Conservation (phyloP, 2,113 vertebrate genomes). For the Ursus arctos region DNA sequence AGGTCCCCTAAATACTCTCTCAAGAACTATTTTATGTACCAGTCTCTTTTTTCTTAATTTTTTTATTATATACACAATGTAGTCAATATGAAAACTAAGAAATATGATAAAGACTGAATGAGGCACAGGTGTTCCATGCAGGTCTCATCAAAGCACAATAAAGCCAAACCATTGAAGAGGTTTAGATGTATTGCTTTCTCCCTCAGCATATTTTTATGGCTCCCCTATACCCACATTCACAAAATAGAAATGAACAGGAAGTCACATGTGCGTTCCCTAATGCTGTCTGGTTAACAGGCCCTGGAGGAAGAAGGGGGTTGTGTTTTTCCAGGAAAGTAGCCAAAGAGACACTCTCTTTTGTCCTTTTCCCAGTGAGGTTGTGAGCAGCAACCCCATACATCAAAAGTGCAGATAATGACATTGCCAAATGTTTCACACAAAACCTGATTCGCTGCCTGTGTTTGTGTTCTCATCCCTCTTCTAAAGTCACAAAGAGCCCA, state of each 20-base stretch:
- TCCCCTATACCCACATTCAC: not conserved
- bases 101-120: slow-evolving; percentile 48
- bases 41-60: slow-evolving; percentile 21
- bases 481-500: not conserved
- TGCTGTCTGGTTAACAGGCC: not conserved
- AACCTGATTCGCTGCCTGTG: not conserved
- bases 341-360: not conserved
- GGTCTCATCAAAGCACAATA: slow-evolving; percentile 19
- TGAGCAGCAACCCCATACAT: not conserved
- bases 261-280: not conserved
- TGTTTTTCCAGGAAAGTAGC: not conserved
- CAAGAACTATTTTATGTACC: slow-evolving; percentile 15
- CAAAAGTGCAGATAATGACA: not conserved
- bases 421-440: not conserved
- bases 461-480: not conserved
- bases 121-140: slow-evolving; percentile 47
- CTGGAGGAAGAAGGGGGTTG: not conserved
- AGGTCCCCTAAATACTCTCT: not conserved
- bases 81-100: slow-evolving; percentile 52
- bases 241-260: not conserved
- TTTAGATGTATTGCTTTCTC: not conserved
- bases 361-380: not conserved
- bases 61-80: not conserved
- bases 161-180: slow-evolving; percentile 26
- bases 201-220: not conserved